phyloP scores from a whole-genome alignment of 2,888 invertebrate species.

The Spisula solida region DNA sequence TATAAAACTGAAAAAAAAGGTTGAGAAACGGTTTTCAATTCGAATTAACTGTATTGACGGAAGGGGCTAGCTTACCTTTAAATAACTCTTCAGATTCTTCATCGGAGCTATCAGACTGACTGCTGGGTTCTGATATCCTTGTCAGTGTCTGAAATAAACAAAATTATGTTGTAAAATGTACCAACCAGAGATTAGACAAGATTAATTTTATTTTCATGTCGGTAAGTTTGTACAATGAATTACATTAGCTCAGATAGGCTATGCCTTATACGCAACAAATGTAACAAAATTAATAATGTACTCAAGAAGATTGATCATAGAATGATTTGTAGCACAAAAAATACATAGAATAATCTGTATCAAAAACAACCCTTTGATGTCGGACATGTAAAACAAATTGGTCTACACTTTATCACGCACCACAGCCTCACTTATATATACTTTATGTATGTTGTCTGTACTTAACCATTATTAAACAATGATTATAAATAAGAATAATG shows the following conservation, averaged over 20 bases:
- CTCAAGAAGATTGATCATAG: background rate
- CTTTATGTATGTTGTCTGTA: background rate
- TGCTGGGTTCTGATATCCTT: conserved; percentile 32
- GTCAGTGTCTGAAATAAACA: conserved; percentile 37
- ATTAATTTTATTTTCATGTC: too few relatives aligned
- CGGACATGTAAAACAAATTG: background rate
- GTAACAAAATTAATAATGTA: background rate
- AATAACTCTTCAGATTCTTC: conserved; percentile 20
- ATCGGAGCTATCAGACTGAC: conserved; percentile 41
- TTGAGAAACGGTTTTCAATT: too few relatives aligned
- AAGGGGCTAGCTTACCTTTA: background rate
- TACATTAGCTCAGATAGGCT: too few relatives aligned
- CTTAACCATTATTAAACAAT: background rate
- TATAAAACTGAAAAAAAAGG: too few relatives aligned
- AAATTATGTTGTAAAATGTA: background rate
- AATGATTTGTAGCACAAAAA: too few relatives aligned
- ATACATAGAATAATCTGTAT: background rate
- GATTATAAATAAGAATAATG: too few relatives aligned
- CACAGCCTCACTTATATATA: too few relatives aligned
- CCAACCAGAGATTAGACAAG: too few relatives aligned
- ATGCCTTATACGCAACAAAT: background rate
- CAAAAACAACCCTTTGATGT: conserved; percentile 9
- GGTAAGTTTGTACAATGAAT: too few relatives aligned
- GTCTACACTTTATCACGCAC: background rate
- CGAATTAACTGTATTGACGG: too few relatives aligned